These are phyloP conservation scores for Macroramphosus scolopax DNA, from an alignment of 2,797 vertebrate genomes.

Conservation along the genomic window DNA sequence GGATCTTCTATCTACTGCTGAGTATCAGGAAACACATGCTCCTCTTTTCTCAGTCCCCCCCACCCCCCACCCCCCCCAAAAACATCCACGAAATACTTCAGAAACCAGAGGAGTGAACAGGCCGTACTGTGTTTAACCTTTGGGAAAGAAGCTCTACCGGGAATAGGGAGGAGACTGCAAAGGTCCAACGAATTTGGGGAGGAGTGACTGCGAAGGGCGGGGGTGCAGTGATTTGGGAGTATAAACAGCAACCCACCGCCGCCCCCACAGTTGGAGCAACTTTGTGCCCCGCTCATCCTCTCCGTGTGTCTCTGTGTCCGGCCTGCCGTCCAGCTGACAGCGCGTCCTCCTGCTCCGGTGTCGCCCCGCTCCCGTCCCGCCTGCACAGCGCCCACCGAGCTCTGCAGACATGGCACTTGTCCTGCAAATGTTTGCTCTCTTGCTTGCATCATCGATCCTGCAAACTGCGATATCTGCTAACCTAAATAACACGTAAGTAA, in stretches of 20 bases:
- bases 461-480: slow-evolving; percentile 27
- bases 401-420: slow-evolving; percentile 55
- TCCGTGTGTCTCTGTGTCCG: slow-evolving; percentile 2
- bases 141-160: slow-evolving; percentile 35
- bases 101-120: slow-evolving; percentile 20
- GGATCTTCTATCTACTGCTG: too few relatives aligned
- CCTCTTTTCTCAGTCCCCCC: slow-evolving; percentile 3
- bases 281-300: slow-evolving; percentile 20
- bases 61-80: neutral
- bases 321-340: slow-evolving; percentile 16
- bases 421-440: slow-evolving; percentile 22
- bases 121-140: slow-evolving; percentile 25
- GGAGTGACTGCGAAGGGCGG: slow-evolving; percentile 53
- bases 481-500: slow-evolving; percentile 65
- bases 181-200: slow-evolving; percentile 41
- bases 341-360: slow-evolving; percentile 17
- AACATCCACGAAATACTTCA: too few relatives aligned
- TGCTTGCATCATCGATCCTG: slow-evolving; percentile 32
- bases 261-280: slow-evolving; percentile 17
- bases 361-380: slow-evolving; percentile 6
- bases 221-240: slow-evolving; percentile 23
- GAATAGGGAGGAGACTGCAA: slow-evolving; percentile 60
- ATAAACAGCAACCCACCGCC: slow-evolving; percentile 38
- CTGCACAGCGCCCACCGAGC: neutral
- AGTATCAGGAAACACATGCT: neutral